Conservation (phyloP, 2,113 vertebrate genomes). For the Semnopithecus entellus region DNA sequence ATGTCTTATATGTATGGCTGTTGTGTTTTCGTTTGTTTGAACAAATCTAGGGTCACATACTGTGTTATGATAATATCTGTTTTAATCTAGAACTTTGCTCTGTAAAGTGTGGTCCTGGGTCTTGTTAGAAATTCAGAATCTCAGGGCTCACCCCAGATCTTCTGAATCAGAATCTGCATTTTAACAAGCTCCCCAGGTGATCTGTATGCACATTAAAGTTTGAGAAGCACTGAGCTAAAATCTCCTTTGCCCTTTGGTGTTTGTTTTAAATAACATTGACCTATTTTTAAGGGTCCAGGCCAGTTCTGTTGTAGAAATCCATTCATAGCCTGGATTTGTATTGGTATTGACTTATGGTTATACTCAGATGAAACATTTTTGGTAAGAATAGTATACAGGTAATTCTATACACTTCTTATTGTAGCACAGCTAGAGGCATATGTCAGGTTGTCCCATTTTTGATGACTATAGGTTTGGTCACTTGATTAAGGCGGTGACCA, state of each 20-base stretch:
- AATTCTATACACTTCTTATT: background rate
- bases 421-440: background rate
- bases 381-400: background rate
- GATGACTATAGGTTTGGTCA: background rate
- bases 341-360: background rate
- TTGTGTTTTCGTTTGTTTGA: background rate
- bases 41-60: background rate
- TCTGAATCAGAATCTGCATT: background rate
- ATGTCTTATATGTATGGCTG: background rate
- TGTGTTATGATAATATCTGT: background rate
- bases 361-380: background rate
- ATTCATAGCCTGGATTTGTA: background rate
- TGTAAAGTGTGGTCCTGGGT: background rate
- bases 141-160: background rate
- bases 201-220: background rate
- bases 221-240: background rate
- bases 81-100: background rate
- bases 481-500: background rate
- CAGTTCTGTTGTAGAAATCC: background rate
- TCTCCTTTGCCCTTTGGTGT: background rate
- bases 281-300: background rate
- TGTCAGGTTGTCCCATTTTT: background rate
- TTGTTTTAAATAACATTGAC: background rate
- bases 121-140: background rate
- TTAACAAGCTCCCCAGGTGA: background rate